A percentile compares a stretch with the other conserved stretches of the same genome.
These are phyloP conservation scores for Scomberomorus guttatus DNA, from an alignment of 2,797 vertebrate genomes.

Conservation along the genomic window DNA sequence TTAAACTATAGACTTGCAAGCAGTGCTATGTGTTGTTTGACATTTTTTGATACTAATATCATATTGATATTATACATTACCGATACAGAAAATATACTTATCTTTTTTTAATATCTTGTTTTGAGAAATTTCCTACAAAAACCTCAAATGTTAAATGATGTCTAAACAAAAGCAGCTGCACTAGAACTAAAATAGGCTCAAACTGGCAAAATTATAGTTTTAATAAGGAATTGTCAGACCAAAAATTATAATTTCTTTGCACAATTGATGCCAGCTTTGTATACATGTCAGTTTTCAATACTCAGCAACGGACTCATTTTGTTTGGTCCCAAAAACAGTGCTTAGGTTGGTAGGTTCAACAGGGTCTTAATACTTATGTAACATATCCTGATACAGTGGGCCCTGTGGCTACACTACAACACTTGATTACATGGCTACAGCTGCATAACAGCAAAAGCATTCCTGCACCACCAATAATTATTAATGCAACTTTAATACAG, in stretches of 20 bases:
- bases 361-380: slow-evolving; percentile 1
- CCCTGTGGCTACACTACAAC: not conserved
- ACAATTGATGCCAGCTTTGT: not conserved
- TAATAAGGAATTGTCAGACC: not conserved
- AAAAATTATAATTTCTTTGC: not conserved
- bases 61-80: not conserved
- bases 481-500: not conserved
- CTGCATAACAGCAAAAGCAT: slow-evolving; percentile 6
- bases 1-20: not conserved
- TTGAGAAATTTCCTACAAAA: not conserved
- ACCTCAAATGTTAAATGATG: not conserved
- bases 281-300: not conserved
- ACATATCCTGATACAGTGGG: not conserved
- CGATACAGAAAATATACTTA: not conserved
- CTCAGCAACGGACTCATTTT: not conserved
- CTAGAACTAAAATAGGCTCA: not conserved
- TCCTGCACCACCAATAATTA: not conserved
- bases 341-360: not conserved
- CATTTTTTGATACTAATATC: not conserved
- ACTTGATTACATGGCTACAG: not conserved
- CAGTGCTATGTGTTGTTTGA: not conserved
- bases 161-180: not conserved
- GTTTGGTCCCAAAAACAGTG: not conserved
- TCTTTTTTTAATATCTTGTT: not conserved
- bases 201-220: not conserved